A percentile compares a stretch with the other conserved stretches of the same genome.
Conservation (phyloP, 2,888 invertebrate species). For the Drosophila histrio region DNA sequence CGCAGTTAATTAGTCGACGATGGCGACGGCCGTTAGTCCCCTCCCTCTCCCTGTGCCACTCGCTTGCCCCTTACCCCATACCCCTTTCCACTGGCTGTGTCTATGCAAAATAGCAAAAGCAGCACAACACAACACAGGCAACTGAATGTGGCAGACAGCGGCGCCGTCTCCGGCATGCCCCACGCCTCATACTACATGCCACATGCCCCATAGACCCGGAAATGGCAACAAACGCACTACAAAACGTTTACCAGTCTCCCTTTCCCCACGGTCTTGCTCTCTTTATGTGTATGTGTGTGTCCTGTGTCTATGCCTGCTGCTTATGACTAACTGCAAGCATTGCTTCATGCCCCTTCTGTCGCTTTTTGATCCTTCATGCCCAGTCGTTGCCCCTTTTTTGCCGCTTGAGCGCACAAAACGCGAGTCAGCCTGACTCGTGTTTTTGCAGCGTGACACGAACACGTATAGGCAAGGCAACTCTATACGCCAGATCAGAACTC, state of each 20-base stretch:
- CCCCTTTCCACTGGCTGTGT: conserved; percentile 43
- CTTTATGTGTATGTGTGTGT: conserved; percentile 6
- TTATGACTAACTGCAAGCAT: conserved; percentile 75
- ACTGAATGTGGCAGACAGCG: conserved; percentile 44
- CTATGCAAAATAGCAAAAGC: conserved; percentile 70
- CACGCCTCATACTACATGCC: conserved; percentile 5
- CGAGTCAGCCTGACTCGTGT: conserved; percentile 23
- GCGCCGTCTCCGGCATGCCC: conserved; percentile 32
- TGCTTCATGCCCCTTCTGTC: not conserved
- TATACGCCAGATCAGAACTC: too few species aligned
- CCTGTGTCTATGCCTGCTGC: conserved; percentile 30
- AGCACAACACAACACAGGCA: conserved; percentile 37
- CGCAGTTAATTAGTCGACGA: conserved; percentile 84
- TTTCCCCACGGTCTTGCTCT: not conserved
- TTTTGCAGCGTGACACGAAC: not conserved
- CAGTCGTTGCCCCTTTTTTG: conserved; percentile 18
- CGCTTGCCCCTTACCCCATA: not conserved
- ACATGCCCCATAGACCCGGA: conserved; percentile 58
- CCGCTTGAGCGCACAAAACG: conserved; percentile 67
- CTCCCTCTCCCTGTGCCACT: not conserved
- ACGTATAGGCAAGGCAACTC: not conserved
- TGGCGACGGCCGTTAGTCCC: conserved; percentile 62
- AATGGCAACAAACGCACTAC: conserved; percentile 80
- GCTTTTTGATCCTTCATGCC: not conserved
- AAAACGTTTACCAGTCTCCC: conserved; percentile 58